Conservation (phyloP, 2,888 invertebrate species). For the Troides oblongomaculatus region DNA sequence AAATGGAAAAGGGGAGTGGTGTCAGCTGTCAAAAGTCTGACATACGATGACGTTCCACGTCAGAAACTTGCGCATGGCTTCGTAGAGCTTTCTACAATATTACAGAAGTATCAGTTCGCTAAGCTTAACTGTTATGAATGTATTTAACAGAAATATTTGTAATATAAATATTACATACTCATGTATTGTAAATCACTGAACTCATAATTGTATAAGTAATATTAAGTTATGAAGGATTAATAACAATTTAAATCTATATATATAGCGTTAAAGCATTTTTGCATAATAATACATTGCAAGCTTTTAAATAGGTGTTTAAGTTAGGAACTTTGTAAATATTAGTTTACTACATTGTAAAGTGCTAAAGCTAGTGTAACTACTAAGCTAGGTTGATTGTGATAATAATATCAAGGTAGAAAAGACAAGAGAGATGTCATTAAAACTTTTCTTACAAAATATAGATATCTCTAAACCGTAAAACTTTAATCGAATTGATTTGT, state of each 20-base stretch:
- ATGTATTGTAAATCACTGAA: background rate
- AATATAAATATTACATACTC: background rate
- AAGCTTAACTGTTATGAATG: background rate
- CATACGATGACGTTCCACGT: slow-evolving; percentile 63
- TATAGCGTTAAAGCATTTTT: background rate
- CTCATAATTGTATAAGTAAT: background rate
- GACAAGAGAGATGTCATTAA: too few relatives aligned
- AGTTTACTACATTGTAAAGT: background rate
- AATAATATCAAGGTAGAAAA: too few relatives aligned
- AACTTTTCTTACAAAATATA: background rate
- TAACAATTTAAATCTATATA: background rate
- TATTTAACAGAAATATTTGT: background rate
- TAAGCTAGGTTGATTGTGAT: too few relatives aligned
- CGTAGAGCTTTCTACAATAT: slow-evolving; percentile 39
- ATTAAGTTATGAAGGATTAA: background rate
- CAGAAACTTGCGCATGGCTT: slow-evolving; percentile 59
- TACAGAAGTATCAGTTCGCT: slow-evolving; percentile 22
- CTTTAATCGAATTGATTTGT: background rate
- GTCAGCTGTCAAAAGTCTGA: slow-evolving; percentile 66
- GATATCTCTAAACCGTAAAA: background rate
- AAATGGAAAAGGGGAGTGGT: slow-evolving; percentile 42
- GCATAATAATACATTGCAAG: background rate
- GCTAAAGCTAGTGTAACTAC: too few relatives aligned
- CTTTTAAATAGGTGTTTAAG: too few relatives aligned
- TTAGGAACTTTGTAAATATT: too few relatives aligned